A percentile compares a stretch with the other conserved stretches of the same genome.
Evolutionary conservation across 2,888 invertebrate species (phyloP).

Genomic region (Meta bourneti): DNA sequence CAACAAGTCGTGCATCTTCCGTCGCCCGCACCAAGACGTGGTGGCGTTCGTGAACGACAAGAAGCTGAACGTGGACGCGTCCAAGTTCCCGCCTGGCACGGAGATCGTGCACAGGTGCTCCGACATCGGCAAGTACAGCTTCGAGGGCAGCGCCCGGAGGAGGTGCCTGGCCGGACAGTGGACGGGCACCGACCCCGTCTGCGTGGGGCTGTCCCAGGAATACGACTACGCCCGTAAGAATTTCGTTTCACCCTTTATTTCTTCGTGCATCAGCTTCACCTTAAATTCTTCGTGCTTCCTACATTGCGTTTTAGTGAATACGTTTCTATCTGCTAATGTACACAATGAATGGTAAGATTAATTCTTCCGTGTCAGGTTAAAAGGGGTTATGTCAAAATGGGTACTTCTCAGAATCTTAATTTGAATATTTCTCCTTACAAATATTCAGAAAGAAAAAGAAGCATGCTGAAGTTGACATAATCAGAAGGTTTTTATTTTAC

Average conservation of each 20-base stretch:
- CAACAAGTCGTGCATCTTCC: slow-evolving; percentile 89
- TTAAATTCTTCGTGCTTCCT: not conserved
- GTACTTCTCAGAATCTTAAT: no score
- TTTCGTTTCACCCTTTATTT: not conserved
- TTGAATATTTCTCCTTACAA: no score
- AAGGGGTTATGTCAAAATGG: no score
- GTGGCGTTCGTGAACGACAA: slow-evolving; percentile 90
- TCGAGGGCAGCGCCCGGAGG: slow-evolving; percentile 87
- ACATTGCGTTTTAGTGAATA: not conserved
- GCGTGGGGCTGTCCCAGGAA: slow-evolving; percentile 90
- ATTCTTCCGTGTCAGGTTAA: no score
- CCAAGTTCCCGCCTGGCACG: slow-evolving; percentile 89
- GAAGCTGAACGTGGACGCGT: slow-evolving; percentile 87
- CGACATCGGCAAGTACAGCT: slow-evolving; percentile 92
- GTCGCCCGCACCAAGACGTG: slow-evolving; percentile 89
- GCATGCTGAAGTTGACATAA: no score
- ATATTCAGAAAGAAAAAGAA: no score
- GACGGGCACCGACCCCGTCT: slow-evolving; percentile 89
- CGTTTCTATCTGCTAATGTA: not conserved
- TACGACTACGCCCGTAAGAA: slow-evolving; percentile 90
- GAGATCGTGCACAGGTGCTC: slow-evolving; percentile 87
- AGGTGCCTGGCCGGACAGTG: slow-evolving; percentile 89
- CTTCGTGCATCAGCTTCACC: not conserved
- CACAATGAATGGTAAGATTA: no score
- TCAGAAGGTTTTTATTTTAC: no score